Base-by-base conservation (phyloP, 2,888 invertebrate species). In the Eurytoma californica region DNA sequence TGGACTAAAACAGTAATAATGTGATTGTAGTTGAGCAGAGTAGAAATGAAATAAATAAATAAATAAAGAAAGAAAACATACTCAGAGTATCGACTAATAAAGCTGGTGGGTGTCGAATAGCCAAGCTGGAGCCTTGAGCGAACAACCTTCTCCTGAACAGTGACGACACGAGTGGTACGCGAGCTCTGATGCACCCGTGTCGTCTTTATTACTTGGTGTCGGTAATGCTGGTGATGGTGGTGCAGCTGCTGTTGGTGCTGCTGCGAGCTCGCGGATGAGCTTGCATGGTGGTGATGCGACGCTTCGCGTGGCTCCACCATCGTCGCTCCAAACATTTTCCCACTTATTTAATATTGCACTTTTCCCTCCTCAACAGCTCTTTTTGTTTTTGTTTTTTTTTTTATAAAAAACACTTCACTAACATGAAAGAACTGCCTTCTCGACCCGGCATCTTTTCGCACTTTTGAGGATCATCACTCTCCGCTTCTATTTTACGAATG, bases 91-190 rank as follows among this genome's bases (percentile, higher is more conserved):
- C 90, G 90, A 84, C 89, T 89, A 82, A 90, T 90, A 83, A 90
- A 90, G 82, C 86, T 86, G 49, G 90, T 90, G 67, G 90, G 90
- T 76, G 90, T 90, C 7, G 90, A 90, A 76, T 90, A 90, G 77
- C 90, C 90, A 67, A 90, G 87, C 83, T 90, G 90, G 47, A 90
- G 84, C 60, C 90, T 84, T 49, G 90, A 90, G 72, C 90, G 87
- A 84, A 90, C 87, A 82, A 90, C 90, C 83, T 88, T 90, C 83
- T 90, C 90, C 76, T 90, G 90, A 1, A 90, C 89, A 12, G 90
- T 89, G 75, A 90, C 89, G 84, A 90, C 88, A 81, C 87, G 75
- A 16, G 79, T 60, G 18, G 61, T 69, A 69, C 87, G 84, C 39
- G 88, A 88, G 78, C 87, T 87, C 66, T 89, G 89, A 60, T 89